Conservation (phyloP, 2,888 invertebrate genomes). For the Pristionchus arcanus region DNA sequence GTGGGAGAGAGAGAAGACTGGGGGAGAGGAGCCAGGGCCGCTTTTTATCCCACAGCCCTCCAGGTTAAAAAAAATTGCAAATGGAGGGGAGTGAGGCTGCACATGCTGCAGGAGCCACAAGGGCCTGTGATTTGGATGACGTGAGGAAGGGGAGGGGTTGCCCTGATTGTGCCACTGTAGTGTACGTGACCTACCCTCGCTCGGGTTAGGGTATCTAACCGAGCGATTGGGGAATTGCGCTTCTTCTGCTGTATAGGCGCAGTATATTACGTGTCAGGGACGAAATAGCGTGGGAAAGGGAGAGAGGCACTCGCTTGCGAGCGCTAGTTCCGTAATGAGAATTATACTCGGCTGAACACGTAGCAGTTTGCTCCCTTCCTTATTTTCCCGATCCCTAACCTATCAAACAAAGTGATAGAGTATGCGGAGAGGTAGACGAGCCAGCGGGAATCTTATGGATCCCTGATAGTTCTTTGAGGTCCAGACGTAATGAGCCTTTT, state of each 20-base stretch:
- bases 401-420: background rate
- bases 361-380: background rate
- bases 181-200: background rate
- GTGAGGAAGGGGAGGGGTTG: background rate
- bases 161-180: background rate
- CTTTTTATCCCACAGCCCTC: background rate
- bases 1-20: constrained; percentile 21
- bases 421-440: background rate
- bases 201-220: background rate
- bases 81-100: background rate
- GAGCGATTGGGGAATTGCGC: background rate
- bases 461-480: background rate
- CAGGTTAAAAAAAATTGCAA: background rate
- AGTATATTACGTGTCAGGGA: background rate
- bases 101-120: background rate
- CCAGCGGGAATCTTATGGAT: background rate
- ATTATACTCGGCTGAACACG: background rate
- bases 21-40: constrained; percentile 15
- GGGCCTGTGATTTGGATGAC: background rate
- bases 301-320: background rate
- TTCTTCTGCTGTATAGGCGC: background rate
- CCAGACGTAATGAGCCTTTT: background rate
- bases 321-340: background rate
- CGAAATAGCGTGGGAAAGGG: background rate
- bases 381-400: background rate